A percentile compares a stretch with the other conserved stretches of the same genome.
These are phyloP conservation scores for Tetranychus urticae DNA, from an alignment of 1,140 invertebrate genomes.

Conservation along the genomic window DNA sequence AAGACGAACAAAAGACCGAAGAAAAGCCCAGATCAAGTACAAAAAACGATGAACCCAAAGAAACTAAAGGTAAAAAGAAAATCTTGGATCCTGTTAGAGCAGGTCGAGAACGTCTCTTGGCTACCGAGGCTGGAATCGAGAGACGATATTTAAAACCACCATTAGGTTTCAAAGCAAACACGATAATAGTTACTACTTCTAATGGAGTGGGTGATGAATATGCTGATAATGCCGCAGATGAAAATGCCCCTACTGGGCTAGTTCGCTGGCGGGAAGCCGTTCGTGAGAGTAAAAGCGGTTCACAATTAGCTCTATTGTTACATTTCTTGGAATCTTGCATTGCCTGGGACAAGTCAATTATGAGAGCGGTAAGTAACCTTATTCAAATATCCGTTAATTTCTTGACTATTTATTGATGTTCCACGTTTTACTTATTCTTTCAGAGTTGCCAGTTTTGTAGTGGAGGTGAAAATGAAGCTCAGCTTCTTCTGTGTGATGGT, in stretches of 20 bases:
- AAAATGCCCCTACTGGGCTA: constrained; percentile 27
- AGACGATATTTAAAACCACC: constrained; percentile 78
- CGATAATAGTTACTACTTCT: neutral
- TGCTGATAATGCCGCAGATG: constrained; percentile 9
- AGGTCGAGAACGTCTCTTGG: constrained; percentile 47
- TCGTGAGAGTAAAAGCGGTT: constrained; percentile 47
- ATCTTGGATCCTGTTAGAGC: constrained; percentile 34
- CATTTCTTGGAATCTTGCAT: constrained; percentile 71
- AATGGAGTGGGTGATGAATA: constrained; percentile 3
- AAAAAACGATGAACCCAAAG: neutral
- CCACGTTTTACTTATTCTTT: constrained; percentile 20
- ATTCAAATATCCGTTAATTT: neutral
- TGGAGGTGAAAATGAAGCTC: constrained; percentile 83
- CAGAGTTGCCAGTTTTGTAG: constrained; percentile 92
- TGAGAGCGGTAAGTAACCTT: constrained; percentile 75
- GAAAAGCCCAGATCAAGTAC: neutral
- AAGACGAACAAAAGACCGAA: constrained; percentile 17
- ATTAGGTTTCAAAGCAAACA: constrained; percentile 29
- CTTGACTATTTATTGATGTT: constrained; percentile 1
- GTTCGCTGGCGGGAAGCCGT: constrained; percentile 71
- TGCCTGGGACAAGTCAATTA: constrained; percentile 94
- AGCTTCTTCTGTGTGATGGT: constrained; percentile 76
- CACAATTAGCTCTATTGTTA: constrained; percentile 55
- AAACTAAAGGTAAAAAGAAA: constrained; percentile 2
- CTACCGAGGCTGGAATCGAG: constrained; percentile 69